Conservation (phyloP, 2,888 invertebrate species). For the Cryptus armator region DNA sequence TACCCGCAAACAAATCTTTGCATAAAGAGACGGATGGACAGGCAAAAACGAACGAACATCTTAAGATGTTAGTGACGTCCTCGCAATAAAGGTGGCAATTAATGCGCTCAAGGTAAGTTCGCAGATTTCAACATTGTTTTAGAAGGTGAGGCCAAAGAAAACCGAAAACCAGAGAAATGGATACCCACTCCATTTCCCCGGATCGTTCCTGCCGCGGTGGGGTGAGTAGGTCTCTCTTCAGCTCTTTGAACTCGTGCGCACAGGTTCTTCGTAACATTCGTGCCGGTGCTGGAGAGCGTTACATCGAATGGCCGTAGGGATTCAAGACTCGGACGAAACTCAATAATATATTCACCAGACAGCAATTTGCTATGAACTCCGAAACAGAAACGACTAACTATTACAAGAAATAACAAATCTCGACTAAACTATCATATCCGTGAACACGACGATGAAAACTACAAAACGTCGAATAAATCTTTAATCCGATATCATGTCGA, state of each 20-base stretch:
- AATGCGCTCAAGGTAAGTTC: constrained; percentile 73
- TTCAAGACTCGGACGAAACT: constrained; percentile 76
- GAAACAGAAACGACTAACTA: too few species aligned
- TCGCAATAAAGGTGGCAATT: constrained; percentile 58
- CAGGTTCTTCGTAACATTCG: constrained; percentile 58
- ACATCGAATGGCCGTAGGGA: constrained; percentile 78
- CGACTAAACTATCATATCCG: too few species aligned
- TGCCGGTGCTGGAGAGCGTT: constrained; percentile 64
- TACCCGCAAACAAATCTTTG: background rate
- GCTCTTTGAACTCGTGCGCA: constrained; percentile 45
- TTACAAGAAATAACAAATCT: too few species aligned
- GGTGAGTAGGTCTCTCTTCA: constrained; percentile 43
- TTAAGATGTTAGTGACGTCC: background rate
- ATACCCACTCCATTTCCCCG: constrained; percentile 74
- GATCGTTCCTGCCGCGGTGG: constrained; percentile 75
- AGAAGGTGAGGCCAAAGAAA: constrained; percentile 70
- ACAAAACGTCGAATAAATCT: background rate
- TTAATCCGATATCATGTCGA: constrained; percentile 1
- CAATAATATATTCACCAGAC: constrained; percentile 78
- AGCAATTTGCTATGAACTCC: too few species aligned
- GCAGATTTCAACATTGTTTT: constrained; percentile 74
- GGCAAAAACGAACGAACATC: background rate
- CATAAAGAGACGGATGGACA: background rate
- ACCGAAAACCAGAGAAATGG: constrained; percentile 54
- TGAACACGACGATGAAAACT: background rate